phyloP scores from a whole-genome alignment of 2,797 vertebrate species.

The Smutsia gigantea region DNA sequence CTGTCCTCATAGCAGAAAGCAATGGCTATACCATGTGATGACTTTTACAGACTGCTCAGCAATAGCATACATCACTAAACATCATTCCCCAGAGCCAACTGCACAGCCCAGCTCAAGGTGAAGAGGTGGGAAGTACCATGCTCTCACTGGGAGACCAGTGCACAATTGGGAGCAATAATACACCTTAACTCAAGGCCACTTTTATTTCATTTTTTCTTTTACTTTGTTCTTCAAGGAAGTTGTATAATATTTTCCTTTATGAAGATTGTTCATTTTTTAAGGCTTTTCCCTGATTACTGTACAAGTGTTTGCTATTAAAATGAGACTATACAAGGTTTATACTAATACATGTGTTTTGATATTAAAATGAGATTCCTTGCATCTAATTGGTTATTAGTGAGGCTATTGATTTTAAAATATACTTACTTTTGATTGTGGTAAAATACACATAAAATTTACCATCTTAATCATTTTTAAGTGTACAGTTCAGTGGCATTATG shows the following conservation, averaged over 20 bases:
- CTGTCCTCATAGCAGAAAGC: not conserved
- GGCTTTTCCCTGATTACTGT: not conserved
- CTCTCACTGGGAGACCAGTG: not conserved
- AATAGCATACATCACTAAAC: not conserved
- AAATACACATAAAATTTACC: not conserved
- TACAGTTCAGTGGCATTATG: not conserved
- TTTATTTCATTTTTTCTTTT: not conserved
- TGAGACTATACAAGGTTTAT: not conserved
- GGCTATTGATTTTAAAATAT: not conserved
- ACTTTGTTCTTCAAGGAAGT: not conserved
- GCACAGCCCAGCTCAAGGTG: not conserved
- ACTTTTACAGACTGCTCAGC: not conserved
- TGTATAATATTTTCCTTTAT: not conserved
- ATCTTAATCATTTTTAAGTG: not conserved
- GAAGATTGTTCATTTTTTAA: not conserved
- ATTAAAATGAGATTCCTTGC: not conserved
- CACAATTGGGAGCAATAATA: not conserved
- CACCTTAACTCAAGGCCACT: not conserved
- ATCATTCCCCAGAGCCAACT: not conserved
- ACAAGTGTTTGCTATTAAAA: not conserved
- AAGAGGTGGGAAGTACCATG: not conserved
- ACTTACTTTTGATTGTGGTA: not conserved
- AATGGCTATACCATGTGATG: not conserved
- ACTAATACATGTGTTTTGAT: not conserved
- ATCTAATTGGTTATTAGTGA: not conserved